Conservation (phyloP, 2,113 vertebrate genomes). For the Anser cygnoides region DNA sequence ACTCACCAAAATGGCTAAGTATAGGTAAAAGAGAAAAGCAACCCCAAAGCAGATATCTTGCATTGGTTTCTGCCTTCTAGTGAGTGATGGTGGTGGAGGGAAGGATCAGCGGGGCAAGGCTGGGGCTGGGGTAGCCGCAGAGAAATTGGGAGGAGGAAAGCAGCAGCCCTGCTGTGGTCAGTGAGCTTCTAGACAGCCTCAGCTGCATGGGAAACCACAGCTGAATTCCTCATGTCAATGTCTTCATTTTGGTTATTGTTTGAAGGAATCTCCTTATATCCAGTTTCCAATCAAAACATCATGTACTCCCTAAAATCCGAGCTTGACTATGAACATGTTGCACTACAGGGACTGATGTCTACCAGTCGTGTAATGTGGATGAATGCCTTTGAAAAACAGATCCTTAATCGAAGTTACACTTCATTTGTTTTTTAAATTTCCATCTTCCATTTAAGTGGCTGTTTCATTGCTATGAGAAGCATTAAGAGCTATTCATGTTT, state of each 20-base stretch:
- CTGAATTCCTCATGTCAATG: slow-evolving; percentile 33
- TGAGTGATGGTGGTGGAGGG: not conserved
- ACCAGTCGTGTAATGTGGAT: not conserved
- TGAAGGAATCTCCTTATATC: slow-evolving; percentile 21
- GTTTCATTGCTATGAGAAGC: slow-evolving; percentile 10
- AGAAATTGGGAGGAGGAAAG: not conserved
- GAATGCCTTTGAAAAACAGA: slow-evolving; percentile 41
- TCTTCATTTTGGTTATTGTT: slow-evolving; percentile 57
- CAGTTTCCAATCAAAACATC: slow-evolving; percentile 59
- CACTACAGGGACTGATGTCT: not conserved
- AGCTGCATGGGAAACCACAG: slow-evolving; percentile 10
- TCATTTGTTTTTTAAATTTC: slow-evolving; percentile 32
- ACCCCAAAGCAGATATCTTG: not conserved
- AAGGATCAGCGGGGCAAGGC: not conserved
- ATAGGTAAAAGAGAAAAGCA: not conserved
- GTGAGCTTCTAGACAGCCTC: not conserved
- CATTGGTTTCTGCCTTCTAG: not conserved
- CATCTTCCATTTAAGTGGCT: slow-evolving; percentile 6
- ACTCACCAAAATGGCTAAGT: not conserved
- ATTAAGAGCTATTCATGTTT: not conserved
- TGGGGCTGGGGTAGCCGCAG: not conserved
- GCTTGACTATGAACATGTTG: not conserved
- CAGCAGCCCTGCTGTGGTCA: not conserved
- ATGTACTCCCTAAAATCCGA: slow-evolving; percentile 20
- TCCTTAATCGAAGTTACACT: slow-evolving; percentile 39